Evolutionary conservation across 1,140 invertebrate genomes (phyloP), one percentile per base, ranked within the genome.

Genomic region (Eumeta japonica): DNA sequence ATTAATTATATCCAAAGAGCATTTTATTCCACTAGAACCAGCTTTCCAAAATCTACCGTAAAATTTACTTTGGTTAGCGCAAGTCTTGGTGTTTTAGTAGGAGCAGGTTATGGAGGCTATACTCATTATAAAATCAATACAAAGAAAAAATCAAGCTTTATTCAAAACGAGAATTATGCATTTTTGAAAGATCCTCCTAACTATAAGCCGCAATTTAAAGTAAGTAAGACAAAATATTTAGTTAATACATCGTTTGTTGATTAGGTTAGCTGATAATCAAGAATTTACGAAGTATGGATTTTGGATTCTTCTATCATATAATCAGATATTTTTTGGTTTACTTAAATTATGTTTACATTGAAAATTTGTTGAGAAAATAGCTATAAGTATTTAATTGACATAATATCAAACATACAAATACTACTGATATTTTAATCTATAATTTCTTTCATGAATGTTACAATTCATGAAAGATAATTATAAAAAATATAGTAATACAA

Each of bases 121-220:
- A 75, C 73, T 2, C 75, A 77, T 48, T 75, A 75, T 32, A 65
- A 70, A 52, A 60, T 77, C 24, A 77, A 77, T 46, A 17, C 44
- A 1, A 67, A 67, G 39, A 62, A 64, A 35, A 24, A 27, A 15
- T 35, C 41, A 9, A 28, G 38, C 14, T 40, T 45, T 3, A 45
- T 50, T 7, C 54, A 58, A 30, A 50, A 45, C 32, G 59, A 63
- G 15, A 58, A 65, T 29, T 65, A 61, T 47, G 53, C 62, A 1
- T 63, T 73, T 41, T 39, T 75, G 11, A 55, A 58, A 37, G 45
- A 61, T 36, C 46, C 55, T 11, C 72, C 72, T 5, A 45, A 63
- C 14, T 64, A 67, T 39, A 50, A 50, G 31, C 48, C 70, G 11
- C 71, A 75, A 4, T 68, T 60, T 37, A 67, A 55, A 49, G 74